A percentile compares a stretch with the other conserved stretches of the same genome.
phyloP scores from a whole-genome alignment of 2,797 vertebrate species.

The Macropodus opercularis region DNA sequence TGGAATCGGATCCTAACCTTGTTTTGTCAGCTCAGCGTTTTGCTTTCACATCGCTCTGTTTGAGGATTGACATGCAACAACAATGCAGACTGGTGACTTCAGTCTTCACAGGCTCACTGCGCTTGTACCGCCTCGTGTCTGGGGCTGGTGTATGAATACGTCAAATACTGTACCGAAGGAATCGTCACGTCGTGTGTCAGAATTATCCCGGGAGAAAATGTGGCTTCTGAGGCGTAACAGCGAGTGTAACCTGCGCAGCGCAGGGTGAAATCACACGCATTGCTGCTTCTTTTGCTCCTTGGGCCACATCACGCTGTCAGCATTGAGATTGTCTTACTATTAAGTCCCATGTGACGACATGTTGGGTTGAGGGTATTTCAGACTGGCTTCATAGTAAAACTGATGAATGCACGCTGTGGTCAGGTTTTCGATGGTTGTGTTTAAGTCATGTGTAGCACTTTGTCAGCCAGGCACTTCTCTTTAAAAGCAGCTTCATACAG shows the following conservation, averaged over 20 bases:
- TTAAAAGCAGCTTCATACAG: neutral
- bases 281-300: slow-evolving; percentile 23
- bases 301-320: slow-evolving; percentile 17
- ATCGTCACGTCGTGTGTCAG: slow-evolving; percentile 15
- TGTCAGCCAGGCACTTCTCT: too few relatives aligned
- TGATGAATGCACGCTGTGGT: neutral
- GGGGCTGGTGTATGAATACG: neutral
- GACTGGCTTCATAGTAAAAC: neutral
- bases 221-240: slow-evolving; percentile 17
- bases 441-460: neutral
- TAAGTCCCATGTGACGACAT: neutral
- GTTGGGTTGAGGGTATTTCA: neutral
- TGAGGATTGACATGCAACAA: too few relatives aligned
- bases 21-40: neutral
- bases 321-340: slow-evolving; percentile 6
- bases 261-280: slow-evolving; percentile 16
- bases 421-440: neutral
- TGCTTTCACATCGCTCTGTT: too few relatives aligned
- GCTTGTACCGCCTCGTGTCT: neutral
- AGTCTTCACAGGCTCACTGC: too few relatives aligned
- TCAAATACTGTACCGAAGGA: neutral
- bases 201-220: slow-evolving; percentile 24
- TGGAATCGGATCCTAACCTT: too few relatives aligned
- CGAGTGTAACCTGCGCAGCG: slow-evolving; percentile 24
- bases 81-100: too few relatives aligned